Conservation (phyloP, 2,797 vertebrate species). For the Morus bassanus region DNA sequence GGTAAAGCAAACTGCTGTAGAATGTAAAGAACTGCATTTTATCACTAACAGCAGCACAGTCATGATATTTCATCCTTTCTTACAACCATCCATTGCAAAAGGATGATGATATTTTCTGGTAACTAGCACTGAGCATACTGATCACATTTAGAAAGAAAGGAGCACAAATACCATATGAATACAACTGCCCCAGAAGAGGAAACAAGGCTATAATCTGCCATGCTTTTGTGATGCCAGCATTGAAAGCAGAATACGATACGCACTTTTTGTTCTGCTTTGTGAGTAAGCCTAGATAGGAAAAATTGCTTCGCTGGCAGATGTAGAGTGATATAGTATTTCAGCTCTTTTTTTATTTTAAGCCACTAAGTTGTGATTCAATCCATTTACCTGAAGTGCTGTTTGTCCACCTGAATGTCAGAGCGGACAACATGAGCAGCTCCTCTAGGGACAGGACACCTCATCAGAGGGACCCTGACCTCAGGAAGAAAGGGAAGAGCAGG, state of each 20-base stretch:
- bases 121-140: neutral
- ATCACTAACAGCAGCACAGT: neutral
- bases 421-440: neutral
- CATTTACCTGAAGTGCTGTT: neutral
- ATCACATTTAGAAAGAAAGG: neutral
- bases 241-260: neutral
- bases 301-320: neutral
- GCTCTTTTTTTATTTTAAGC: neutral
- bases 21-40: neutral
- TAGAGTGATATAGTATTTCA: neutral
- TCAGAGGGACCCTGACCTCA: neutral
- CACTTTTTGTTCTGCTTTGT: neutral
- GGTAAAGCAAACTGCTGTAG: neutral
- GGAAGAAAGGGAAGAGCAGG: neutral
- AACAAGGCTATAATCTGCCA: neutral
- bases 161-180: neutral
- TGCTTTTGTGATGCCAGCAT: neutral
- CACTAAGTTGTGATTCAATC: neutral
- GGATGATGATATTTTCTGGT: neutral
- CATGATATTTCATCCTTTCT: neutral
- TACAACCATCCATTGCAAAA: neutral
- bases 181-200: neutral
- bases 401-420: neutral
- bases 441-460: neutral
- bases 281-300: neutral